Evolutionary conservation across 2,888 invertebrate genomes (phyloP).

Genomic region (Eristalis intricaria): DNA sequence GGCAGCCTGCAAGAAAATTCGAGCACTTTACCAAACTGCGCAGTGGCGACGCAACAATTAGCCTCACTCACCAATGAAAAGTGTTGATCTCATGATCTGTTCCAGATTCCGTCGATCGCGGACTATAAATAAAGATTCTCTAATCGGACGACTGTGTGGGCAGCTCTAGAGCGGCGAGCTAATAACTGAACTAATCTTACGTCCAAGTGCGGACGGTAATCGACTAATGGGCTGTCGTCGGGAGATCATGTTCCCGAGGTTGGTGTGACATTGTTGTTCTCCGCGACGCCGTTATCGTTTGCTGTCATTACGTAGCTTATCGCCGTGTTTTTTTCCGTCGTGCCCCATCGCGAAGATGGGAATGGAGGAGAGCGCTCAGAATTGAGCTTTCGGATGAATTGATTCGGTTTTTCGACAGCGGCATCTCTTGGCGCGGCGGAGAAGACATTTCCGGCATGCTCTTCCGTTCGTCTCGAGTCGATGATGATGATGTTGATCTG

Average conservation of each 20-base stretch:
- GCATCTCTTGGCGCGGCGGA: not conserved
- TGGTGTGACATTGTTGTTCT: not conserved
- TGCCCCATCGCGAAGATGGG: not conserved
- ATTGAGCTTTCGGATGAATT: not conserved
- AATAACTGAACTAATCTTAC: slow-evolving; percentile 48
- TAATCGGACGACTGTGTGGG: slow-evolving; percentile 28
- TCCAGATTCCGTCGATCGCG: slow-evolving; percentile 15
- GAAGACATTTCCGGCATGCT: not conserved
- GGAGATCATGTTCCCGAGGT: not conserved
- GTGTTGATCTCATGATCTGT: slow-evolving; percentile 58
- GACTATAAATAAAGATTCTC: slow-evolving; percentile 34
- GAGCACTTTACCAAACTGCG: not conserved
- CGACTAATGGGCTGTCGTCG: slow-evolving; percentile 34
- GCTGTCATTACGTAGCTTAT: not conserved
- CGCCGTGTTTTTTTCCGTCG: not conserved
- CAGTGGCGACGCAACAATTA: not conserved
- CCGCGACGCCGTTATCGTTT: not conserved
- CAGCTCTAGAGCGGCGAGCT: slow-evolving; percentile 41
- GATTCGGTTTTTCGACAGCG: not conserved
- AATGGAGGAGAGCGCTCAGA: not conserved
- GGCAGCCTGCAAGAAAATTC: slow-evolving; percentile 8
- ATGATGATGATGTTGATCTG: not conserved
- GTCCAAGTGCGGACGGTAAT: slow-evolving; percentile 47
- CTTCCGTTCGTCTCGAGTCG: not conserved
- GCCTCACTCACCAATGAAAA: slow-evolving; percentile 48